phyloP scores from a whole-genome alignment of 2,113 vertebrate genomes.

The Hydropotes inermis region DNA sequence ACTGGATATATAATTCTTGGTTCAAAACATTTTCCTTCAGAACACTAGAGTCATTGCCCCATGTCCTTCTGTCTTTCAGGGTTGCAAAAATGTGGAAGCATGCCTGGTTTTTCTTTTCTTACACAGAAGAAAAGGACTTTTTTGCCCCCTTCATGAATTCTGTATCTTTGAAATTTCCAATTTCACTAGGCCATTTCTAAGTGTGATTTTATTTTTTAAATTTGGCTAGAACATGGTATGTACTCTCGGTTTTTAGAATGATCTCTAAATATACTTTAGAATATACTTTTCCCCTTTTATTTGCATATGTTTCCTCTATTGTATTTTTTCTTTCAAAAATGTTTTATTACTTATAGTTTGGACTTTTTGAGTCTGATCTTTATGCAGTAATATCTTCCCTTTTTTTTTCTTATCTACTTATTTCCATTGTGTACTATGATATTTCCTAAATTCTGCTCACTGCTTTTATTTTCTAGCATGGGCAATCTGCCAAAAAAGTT shows the following conservation, averaged over 20 bases:
- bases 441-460: background rate
- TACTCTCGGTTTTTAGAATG: background rate
- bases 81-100: background rate
- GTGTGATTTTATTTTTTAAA: background rate
- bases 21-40: background rate
- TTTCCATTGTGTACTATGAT: background rate
- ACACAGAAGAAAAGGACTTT: background rate
- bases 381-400: background rate
- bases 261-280: background rate
- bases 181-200: background rate
- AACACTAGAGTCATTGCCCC: no score
- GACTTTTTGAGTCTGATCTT: background rate
- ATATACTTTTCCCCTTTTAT: background rate
- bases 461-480: background rate
- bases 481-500: no score
- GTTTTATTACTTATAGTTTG: background rate
- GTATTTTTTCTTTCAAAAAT: background rate
- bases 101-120: background rate
- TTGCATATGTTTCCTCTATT: background rate
- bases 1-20: background rate
- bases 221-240: background rate
- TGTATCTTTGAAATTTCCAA: background rate
- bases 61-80: background rate
- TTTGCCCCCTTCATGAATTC: background rate
- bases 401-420: background rate